Base-by-base conservation (phyloP, 2,888 invertebrate species). In the Parnassius apollo region DNA sequence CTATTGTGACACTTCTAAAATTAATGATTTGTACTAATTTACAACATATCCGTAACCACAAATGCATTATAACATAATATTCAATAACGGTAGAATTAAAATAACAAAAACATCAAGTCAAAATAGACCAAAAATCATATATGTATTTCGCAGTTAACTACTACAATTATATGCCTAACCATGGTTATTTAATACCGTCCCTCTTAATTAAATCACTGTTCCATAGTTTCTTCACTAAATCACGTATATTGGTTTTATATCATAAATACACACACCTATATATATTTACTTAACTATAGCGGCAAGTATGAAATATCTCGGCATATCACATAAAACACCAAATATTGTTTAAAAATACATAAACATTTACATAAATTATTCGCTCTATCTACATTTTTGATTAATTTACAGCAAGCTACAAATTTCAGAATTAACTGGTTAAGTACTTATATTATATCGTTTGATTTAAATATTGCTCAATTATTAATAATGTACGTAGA, bases 11-110 rank as follows among this genome's bases (percentile, higher is more conserved):
- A 74, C 73, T 74, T 75, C 75, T 75, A 73, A 44, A 44, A 62
- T 62, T 73, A 80, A 73, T 75, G 71, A 70, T 74, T 85, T 85
- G 83, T 84, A 85, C 83, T 85, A 80, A 74, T 73, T 72, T 70
- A 72, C 69, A 63, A 59, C 61, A 58, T 48, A 46, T 55, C 58
- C 42, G 48, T 57, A 72, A 71, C 69, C 71, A 68, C 65, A 75
- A 77, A 78, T 75, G 74, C 74, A 71, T 58, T 56, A 61, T 66
- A 73, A 67, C 69, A 72, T 69, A 69, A 68, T 18, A 12, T 54
- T 35, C 22, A 42, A 49, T 54, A 45, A 35, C 7, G 12, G 44
- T 50, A 45, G 4, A 35, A 35, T 35, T 35, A 35, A 7, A 35
- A 35, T 7, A 35, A 35, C 7, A 35, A 35, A 4, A 35, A 35